Base-by-base conservation (phyloP, 1,140 invertebrate species). In the Homarus americanus region DNA sequence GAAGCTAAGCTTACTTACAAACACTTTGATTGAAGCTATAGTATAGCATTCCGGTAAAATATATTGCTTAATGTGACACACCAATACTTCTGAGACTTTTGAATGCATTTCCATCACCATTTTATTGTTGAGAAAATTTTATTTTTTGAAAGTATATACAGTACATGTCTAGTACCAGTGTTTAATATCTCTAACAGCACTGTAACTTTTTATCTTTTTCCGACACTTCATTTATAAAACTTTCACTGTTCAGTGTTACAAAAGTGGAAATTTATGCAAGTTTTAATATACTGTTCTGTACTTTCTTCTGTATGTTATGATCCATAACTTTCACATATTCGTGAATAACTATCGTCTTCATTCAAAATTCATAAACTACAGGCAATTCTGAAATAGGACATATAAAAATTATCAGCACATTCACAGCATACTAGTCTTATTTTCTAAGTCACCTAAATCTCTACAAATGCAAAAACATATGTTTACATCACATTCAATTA, bases 401-500 rank as follows among this genome's bases (percentile, higher is more conserved):
- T 87, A 87, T 78, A 83, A 84, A 90, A 82, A 84, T 78, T 83
- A 83, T 78, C 73, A 76, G 72, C 73, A 90, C 88, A 90, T 90
- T 58, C 78, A 90, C 84, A 90, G 80, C 82, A 90, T 90, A 63
- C 88, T 83, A 90, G 38, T 78, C 88, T 90, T 84, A 90, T 53
- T 36, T 36, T 84, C 88, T 90, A 90, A 41, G 63, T 90, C n/a
- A 38, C 73, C 73, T 82, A 84, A 41, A 82, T 83, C 17, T 83
- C 88, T 90, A 90, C 80, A 90, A 90, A 90, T 90, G 88, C 88
- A 90, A 83, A 90, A 90, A 53, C 36, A 82, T 58, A 90, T 82
- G 88, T 75, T 83, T 83, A 90, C 88, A 90, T 90, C 88, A 90
- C 88, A 90, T 90, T 83, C 73, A 90, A 36, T 84, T 90, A 83